phyloP scores from a whole-genome alignment of 2,113 vertebrate species.

The Sterrhoptilus dennistouni region DNA sequence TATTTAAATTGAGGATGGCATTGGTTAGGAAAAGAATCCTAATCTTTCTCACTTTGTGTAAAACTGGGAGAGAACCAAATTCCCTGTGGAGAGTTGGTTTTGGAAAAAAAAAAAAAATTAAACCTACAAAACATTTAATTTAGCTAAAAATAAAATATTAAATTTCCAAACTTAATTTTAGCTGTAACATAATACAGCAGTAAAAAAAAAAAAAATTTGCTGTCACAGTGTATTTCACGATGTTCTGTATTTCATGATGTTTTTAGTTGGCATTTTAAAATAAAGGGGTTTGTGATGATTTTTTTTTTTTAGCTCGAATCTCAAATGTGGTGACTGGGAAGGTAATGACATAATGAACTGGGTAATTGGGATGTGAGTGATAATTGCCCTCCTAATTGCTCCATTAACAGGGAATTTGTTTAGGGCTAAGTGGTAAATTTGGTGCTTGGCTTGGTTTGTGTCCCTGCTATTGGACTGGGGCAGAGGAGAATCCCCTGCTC shows the following conservation, averaged over 20 bases:
- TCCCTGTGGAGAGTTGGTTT: neutral
- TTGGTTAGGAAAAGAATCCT: neutral
- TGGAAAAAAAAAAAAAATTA: neutral
- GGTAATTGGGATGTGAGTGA: neutral
- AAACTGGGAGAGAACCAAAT: neutral
- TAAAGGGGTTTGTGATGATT: neutral
- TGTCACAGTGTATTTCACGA: neutral
- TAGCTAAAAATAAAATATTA: neutral
- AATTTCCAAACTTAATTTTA: neutral
- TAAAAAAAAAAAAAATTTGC: neutral
- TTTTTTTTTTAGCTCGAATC: neutral
- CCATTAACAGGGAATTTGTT: neutral
- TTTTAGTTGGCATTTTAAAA: neutral
- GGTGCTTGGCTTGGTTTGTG: neutral
- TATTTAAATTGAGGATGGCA: neutral
- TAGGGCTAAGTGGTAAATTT: neutral
- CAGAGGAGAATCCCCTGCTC: neutral
- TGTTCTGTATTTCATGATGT: neutral
- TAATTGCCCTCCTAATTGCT: slow-evolving; percentile 34
- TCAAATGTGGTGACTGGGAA: neutral
- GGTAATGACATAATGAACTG: neutral
- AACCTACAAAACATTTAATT: neutral
- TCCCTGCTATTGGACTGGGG: neutral
- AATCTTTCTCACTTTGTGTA: neutral
- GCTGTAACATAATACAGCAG: neutral